These are phyloP conservation scores for Trematocara macrostoma DNA, from an alignment of 2,113 vertebrate genomes.

Conservation along the genomic window DNA sequence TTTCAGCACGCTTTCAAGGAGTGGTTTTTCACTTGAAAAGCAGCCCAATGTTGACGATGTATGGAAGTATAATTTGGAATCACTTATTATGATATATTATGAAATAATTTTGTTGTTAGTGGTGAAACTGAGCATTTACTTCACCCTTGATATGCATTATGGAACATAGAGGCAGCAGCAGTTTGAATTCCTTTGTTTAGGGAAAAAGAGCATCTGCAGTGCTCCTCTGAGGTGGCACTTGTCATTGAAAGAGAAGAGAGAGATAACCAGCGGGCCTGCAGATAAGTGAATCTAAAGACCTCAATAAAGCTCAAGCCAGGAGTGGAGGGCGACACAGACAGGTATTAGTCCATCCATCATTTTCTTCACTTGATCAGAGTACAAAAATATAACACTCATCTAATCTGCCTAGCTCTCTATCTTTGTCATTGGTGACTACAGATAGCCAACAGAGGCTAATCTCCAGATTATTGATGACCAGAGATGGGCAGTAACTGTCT, in stretches of 20 bases:
- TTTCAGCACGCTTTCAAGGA: neutral
- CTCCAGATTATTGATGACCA: slow-evolving; percentile 1
- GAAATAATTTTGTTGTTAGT: neutral
- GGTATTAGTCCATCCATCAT: slow-evolving; percentile 66
- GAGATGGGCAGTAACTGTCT: no score
- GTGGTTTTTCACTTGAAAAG: neutral
- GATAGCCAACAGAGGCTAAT: slow-evolving; percentile 46
- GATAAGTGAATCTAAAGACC: slow-evolving; percentile 71
- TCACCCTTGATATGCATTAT: neutral
- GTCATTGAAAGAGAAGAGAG: slow-evolving; percentile 43
- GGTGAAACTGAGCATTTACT: neutral
- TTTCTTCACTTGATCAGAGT: slow-evolving; percentile 56
- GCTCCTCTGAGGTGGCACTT: slow-evolving; percentile 45
- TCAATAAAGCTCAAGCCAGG: slow-evolving; percentile 46
- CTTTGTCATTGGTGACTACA: slow-evolving; percentile 51
- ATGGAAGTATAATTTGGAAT: neutral
- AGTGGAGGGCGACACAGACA: slow-evolving; percentile 42
- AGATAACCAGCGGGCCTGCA: slow-evolving; percentile 41
- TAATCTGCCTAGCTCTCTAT: slow-evolving; percentile 52
- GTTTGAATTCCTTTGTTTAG: slow-evolving; percentile 25
- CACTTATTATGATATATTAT: neutral
- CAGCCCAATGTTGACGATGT: neutral
- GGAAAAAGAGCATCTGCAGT: slow-evolving; percentile 14
- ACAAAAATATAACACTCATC: slow-evolving; percentile 68
- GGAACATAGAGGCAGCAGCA: neutral